Evolutionary conservation across 2,888 invertebrate genomes (phyloP).

Genomic region (Lasioglossum zephyrum): DNA sequence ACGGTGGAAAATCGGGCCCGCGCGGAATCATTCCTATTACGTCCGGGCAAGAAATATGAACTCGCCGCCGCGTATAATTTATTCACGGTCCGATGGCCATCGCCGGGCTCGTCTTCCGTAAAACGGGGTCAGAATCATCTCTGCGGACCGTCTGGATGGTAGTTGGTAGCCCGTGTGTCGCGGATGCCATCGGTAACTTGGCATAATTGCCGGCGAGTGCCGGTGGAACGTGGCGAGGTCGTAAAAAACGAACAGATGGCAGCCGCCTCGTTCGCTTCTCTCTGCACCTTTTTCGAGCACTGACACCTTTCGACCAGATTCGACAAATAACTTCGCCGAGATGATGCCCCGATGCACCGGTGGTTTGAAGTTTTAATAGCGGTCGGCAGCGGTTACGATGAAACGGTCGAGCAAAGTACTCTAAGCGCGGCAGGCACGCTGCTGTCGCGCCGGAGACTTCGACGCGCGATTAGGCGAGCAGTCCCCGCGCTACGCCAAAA

Average conservation of each 20-base stretch:
- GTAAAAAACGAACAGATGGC: neutral
- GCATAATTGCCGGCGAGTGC: constrained; percentile 8
- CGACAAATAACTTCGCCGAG: neutral
- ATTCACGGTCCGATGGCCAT: constrained; percentile 48
- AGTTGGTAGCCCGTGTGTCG: neutral
- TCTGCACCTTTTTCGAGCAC: neutral
- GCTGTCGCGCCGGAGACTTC: neutral
- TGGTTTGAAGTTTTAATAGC: neutral
- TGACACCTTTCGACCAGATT: neutral
- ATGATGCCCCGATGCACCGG: neutral
- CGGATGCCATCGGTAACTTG: constrained; percentile 13
- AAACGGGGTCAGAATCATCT: constrained; percentile 46
- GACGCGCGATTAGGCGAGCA: neutral
- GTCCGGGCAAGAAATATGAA: constrained; percentile 38
- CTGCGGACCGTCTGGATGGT: constrained; percentile 13
- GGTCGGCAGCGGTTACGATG: neutral
- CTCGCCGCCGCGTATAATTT: constrained; percentile 36
- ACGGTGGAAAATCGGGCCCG: constrained; percentile 27
- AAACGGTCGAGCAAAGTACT: neutral
- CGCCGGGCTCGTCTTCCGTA: constrained; percentile 30
- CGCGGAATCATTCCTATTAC: constrained; percentile 36
- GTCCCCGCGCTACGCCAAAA: neutral
- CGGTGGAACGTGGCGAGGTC: constrained; percentile 1
- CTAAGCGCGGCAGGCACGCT: neutral
- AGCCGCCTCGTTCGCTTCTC: neutral